Base-by-base conservation (phyloP, 2,888 invertebrate genomes). In the Troides oblongomaculatus region DNA sequence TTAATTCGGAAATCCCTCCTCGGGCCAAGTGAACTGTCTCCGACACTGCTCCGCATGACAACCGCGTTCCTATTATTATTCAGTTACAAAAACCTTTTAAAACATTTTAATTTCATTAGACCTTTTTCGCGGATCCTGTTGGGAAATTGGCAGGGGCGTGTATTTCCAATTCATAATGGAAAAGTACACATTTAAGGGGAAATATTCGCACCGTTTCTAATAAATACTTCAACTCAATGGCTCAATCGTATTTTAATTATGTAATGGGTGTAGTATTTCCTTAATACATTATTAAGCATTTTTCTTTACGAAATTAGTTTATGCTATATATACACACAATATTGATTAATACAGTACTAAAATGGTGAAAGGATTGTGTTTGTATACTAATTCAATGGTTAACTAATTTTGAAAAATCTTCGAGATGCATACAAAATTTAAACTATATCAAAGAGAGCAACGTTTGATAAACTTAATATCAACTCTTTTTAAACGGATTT, bases 71-170 rank as follows among this genome's bases (percentile, higher is more conserved):
- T 76, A 80, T 80, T 83, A 83, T 78, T 79, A 80, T 82, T 79
- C 79, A 76, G 73, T 73, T 75, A 75, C 76, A 74, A 74, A 81
- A 85, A 82, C 79, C 78, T 81, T 81, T 82, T 79, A 81, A 82
- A 82, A 79, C 76, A 81, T 81, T 78, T 75, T 79, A 82, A 84
- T 81, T 81, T 81, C 81, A 82, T 81, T 81, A 75, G 74, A 73
- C 71, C 74, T 74, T 67, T 72, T 76, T 65, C 66, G 72, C 65
- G 68, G 66, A 72, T 72, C 69, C 72, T 71, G 67, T 62, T 62
- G 59, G 36, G 60, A 66, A 66, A 70, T 66, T 70, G 72, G 73
- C 62, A 72, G 68, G 71, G 71, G 71, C 70, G 70, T 72, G 71
- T 70, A 67, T 70, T 68, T 53, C 62, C 62, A 66, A 66, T 62